Conservation (phyloP, 1,140 invertebrate species). For the Polyergus mexicanus region DNA sequence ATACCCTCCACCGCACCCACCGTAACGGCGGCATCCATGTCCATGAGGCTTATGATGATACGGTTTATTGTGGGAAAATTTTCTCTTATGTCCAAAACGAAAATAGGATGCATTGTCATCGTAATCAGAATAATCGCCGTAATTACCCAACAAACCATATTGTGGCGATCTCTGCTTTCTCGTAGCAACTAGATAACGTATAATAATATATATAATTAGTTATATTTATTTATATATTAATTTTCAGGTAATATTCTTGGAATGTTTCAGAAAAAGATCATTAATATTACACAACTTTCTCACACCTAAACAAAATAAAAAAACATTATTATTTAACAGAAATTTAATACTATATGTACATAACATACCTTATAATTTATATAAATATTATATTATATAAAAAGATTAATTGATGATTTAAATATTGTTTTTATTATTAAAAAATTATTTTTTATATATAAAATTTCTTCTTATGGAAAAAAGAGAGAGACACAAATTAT, state of each 20-base stretch:
- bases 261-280: not conserved
- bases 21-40: conserved; percentile 72
- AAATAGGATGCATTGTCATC: conserved; percentile 4
- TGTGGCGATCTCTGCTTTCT: conserved; percentile 70
- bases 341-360: too few species aligned
- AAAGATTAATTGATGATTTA: conserved; percentile 7
- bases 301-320: not conserved
- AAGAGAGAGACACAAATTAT: too few species aligned
- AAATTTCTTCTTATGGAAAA: not conserved
- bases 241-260: not conserved
- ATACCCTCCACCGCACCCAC: conserved; percentile 63
- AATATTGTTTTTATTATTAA: not conserved
- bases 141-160: conserved; percentile 48
- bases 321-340: not conserved
- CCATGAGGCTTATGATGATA: conserved; percentile 32
- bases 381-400: not conserved
- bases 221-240: not conserved
- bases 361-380: not conserved
- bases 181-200: conserved; percentile 8
- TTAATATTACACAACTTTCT: not conserved
- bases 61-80: conserved; percentile 13
- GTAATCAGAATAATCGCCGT: conserved; percentile 50
- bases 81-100: conserved; percentile 42
- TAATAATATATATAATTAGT: not conserved
- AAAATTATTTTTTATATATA: not conserved